Base-by-base conservation (phyloP, 2,797 vertebrate genomes). In the Galagoides demidoff region DNA sequence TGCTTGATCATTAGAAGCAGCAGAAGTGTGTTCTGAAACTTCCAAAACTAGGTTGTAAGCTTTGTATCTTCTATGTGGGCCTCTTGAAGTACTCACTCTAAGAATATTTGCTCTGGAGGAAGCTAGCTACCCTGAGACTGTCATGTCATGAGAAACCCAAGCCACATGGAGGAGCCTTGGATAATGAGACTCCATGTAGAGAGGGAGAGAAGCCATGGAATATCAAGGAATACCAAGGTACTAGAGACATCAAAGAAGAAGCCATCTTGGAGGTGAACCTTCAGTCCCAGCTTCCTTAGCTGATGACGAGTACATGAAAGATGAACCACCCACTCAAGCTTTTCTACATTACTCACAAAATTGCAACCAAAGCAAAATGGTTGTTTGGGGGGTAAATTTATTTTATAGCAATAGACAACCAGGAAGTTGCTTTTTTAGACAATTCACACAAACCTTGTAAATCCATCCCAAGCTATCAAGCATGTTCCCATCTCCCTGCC, bases 331-430 rank as follows among this genome's bases (percentile, higher is more conserved):
- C 37, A 74, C n/a, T 52, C 39, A 88, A 88, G 17, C 12, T 14
- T 22, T 96, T 74, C 55, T 13, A 25, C 20, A 29, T 68, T 68
- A 20, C n/a, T 94, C 89, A 64, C 39, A 81, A 73, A 94, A 93
- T 71, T n/a, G 68, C 3, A 94, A 23, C 55, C 11, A 17, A 94
- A 85, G 34, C 37, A 74, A 88, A 86, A 77, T 52, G 37, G 31
- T 79, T 79, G 7, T 68, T 70, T 85, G 16, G 14, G 84, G n/a
- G 13, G 43, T 52, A 52, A 64, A 19, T 76, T 95, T 89, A 10
- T 74, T 43, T 87, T 23, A 59, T 31, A 78, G 5, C 29, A 73
- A 68, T 14, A 68, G 22, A 61, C 57, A 85, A 52, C 59, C 63
- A 86, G 61, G 89, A 93, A 88, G 73, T 64, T 9, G 77, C 34